Evolutionary conservation across 2,888 invertebrate species (phyloP), one percentile per base, ranked within the genome.

Genomic region (Pristionchus maxplancki): DNA sequence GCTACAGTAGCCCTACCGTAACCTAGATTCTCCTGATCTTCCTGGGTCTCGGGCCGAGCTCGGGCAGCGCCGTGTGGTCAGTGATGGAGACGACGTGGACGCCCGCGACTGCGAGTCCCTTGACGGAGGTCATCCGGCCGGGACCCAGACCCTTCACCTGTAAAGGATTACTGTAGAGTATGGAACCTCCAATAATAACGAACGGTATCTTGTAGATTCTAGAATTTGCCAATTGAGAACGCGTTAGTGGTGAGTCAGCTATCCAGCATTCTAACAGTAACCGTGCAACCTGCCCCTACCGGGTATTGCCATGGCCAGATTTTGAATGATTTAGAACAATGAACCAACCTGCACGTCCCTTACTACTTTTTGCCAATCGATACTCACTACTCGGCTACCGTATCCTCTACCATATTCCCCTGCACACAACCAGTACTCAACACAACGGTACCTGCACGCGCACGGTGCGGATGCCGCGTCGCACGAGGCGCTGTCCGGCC

Each of bases 91-190:
- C 96, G 91, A 99, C 97, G 90, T 97, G 96, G 62, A 98, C 95
- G 24, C 98, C 98, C 85, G 97, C 97, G 97, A 98, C 97, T 95
- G 97, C 97, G 34, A 99, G 95, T 1, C 98, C 98, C 96, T 98
- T 98, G 81, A 99, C 96, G 9, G 98, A 96, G 78, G 98, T 96
- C 98, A 95, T 93, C 89, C 95, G 92, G 17, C 95, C 95, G 11
- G 95, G 95, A 24, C 95, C 95, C 67, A 95, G 91, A 6, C 95
- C 95, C 89, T 94, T 95, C 40, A 94, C 92, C 89, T 91, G 86
- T 88, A 89, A 71, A 20, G 31, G 20, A 24, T 44, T 44, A 44
- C n/a, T n/a, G n/a, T n/a, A n/a, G n/a, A n/a, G n/a, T n/a, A n/a
- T n/a, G n/a, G n/a, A n/a, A n/a, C n/a, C n/a, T n/a, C n/a, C n/a